phyloP scores from a whole-genome alignment of 2,888 invertebrate genomes.

The Drosophila prolongata region DNA sequence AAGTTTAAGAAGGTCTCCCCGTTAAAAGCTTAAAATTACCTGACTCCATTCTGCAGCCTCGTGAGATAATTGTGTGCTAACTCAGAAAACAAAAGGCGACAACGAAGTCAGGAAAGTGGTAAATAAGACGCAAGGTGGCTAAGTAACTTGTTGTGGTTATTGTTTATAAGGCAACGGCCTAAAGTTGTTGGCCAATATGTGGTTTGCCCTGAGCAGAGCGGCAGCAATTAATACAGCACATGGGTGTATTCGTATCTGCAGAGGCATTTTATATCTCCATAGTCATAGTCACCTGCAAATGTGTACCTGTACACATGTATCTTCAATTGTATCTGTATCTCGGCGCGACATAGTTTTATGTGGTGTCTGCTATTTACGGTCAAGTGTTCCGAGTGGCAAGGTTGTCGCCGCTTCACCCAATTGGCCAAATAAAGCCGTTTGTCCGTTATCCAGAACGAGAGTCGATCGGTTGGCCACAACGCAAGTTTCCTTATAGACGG shows the following conservation, averaged over 20 bases:
- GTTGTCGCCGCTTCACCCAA: conserved; percentile 71
- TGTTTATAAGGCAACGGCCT: conserved; percentile 68
- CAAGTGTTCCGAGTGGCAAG: conserved; percentile 67
- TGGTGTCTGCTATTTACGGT: conserved; percentile 72
- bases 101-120: conserved; percentile 16
- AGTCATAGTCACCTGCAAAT: not conserved
- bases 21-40: conserved; percentile 71
- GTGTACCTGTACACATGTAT: conserved; percentile 1
- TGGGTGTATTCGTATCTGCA: conserved; percentile 38
- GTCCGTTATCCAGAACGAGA: conserved; percentile 55
- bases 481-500: conserved; percentile 68
- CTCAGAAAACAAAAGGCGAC: conserved; percentile 50
- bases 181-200: conserved; percentile 58
- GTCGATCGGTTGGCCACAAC: conserved; percentile 8
- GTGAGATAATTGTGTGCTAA: conserved; percentile 68
- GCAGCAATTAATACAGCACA: conserved; percentile 62
- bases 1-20: not conserved
- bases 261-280: conserved; percentile 1
- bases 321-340: conserved; percentile 17
- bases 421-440: conserved; percentile 75
- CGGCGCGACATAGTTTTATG: conserved; percentile 63
- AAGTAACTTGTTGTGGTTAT: conserved; percentile 69
- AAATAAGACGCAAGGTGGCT: conserved; percentile 6
- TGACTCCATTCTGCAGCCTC: conserved; percentile 54
- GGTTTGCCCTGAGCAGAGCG: conserved; percentile 67